These are phyloP conservation scores for Acrocephalus kingi DNA, from an alignment of 2,113 vertebrate genomes.

Conservation along the genomic window DNA sequence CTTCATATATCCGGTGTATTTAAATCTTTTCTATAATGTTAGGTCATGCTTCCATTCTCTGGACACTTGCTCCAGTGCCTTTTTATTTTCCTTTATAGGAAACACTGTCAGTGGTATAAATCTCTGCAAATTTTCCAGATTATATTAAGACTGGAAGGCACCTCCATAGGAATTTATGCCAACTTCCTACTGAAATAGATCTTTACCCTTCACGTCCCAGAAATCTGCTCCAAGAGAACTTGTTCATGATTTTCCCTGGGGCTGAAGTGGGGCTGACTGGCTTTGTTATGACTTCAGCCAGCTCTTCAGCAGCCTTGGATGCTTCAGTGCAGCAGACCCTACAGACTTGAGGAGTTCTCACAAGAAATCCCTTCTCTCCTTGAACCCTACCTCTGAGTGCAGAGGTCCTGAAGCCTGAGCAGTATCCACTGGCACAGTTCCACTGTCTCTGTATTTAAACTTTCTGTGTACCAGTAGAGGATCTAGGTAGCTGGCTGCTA, in stretches of 20 bases:
- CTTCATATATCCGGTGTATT: not conserved
- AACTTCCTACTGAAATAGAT: not conserved
- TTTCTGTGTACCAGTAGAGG: not conserved
- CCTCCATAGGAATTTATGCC: not conserved
- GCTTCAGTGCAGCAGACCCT: not conserved
- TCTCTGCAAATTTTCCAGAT: not conserved
- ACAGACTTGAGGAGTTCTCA: not conserved
- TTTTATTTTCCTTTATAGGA: not conserved
- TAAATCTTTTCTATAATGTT: not conserved
- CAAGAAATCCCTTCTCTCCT: not conserved
- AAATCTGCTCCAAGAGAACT: not conserved
- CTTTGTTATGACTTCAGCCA: not conserved
- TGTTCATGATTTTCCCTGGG: not conserved
- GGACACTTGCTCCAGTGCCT: not conserved
- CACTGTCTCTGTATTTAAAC: not conserved
- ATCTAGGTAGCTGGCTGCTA: not conserved
- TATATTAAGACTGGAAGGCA: not conserved
- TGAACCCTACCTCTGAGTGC: not conserved
- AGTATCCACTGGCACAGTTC: not conserved
- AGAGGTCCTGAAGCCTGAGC: not conserved
- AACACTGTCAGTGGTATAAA: not conserved
- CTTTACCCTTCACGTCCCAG: not conserved
- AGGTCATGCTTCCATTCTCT: not conserved
- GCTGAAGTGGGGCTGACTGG: not conserved
- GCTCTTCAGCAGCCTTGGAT: not conserved